Evolutionary conservation across 53 echinoderm and acorn worm species (phyloP).

Genomic region (Echinometra lucunter): DNA sequence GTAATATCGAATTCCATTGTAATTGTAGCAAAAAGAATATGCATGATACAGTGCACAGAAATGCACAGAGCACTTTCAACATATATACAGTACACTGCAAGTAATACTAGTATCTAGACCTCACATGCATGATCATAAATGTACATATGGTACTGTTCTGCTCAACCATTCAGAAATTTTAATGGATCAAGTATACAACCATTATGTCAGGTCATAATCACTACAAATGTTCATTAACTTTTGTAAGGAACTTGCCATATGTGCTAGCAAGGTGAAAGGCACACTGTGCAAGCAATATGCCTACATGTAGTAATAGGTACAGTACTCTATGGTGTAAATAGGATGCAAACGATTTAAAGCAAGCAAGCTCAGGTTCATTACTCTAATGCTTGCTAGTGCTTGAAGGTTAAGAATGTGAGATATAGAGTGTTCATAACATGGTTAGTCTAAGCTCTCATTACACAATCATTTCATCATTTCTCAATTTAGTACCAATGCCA

Average conservation of each 20-base stretch:
- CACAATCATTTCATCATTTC: not conserved
- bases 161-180: not conserved
- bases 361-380: conserved; percentile 31
- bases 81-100: not conserved
- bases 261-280: not conserved
- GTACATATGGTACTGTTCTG: not conserved
- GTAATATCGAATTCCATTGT: too few relatives aligned
- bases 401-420: conserved; percentile 23
- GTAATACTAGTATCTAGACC: not conserved
- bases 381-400: not conserved
- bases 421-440: not conserved
- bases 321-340: not conserved
- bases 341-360: not conserved
- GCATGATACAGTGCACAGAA: not conserved
- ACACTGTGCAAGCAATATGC: not conserved
- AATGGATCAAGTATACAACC: not conserved
- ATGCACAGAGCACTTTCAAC: not conserved
- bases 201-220: not conserved
- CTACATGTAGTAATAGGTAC: not conserved
- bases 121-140: not conserved
- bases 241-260: not conserved
- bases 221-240: conserved; percentile 6
- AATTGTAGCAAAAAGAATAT: not conserved
- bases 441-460: not conserved
- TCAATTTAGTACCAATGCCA: not conserved